Percentiles rank a stretch among this genome's conserved stretches.
Evolutionary conservation across 2,113 vertebrate species (phyloP).

Genomic region (Vulpes ferrilata): DNA sequence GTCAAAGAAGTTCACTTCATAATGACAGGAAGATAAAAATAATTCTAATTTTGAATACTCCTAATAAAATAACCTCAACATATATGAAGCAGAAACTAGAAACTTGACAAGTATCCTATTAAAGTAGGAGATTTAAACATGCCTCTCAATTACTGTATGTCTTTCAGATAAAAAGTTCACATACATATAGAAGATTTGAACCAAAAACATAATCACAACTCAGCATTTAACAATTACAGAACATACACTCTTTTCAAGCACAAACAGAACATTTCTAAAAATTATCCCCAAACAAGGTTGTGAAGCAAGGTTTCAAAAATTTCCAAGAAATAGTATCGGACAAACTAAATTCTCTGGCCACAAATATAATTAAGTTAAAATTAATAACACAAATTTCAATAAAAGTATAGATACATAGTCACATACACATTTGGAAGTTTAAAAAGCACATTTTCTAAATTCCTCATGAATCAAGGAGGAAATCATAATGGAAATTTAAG

Average conservation of each 20-base stretch:
- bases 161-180: not conserved
- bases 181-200: not conserved
- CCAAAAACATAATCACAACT: not conserved
- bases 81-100: conserved; percentile 21
- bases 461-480: conserved; percentile 24
- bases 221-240: not conserved
- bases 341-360: conserved; percentile 9
- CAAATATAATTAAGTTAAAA: conserved; percentile 19
- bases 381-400: conserved; percentile 10
- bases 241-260: not conserved
- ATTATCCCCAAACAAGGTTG: not conserved
- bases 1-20: not conserved
- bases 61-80: not conserved
- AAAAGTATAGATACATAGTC: not conserved
- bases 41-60: conserved; percentile 14
- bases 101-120: not conserved
- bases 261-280: not conserved
- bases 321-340: not conserved
- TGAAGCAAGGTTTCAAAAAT: conserved; percentile 13
- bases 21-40: not conserved
- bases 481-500: conserved; percentile 18
- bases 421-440: not conserved
- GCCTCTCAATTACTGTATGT: not conserved
- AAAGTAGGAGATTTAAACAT: not conserved
- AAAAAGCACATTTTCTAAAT: conserved; percentile 26